Percentiles rank a stretch among this genome's conserved stretches.
phyloP scores from a whole-genome alignment of 2,113 vertebrate species.

The Lontra canadensis region DNA sequence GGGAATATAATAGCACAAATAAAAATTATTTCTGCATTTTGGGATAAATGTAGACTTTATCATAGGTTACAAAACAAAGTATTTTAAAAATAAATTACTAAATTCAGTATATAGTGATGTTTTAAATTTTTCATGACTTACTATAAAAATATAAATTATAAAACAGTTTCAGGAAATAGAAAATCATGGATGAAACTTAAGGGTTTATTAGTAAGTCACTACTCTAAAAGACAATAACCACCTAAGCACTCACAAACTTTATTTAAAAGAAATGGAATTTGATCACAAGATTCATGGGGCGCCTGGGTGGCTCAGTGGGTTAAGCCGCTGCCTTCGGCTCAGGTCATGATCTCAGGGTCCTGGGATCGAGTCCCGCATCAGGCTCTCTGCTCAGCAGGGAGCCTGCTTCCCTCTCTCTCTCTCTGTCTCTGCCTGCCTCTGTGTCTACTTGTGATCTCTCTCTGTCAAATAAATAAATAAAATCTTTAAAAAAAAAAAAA shows the following conservation, averaged over 20 bases:
- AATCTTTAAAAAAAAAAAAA: no score
- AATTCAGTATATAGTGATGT: not conserved
- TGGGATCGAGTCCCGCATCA: no score
- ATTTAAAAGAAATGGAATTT: not conserved
- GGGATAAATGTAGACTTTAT: not conserved
- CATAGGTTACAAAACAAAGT: not conserved
- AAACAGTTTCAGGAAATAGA: not conserved
- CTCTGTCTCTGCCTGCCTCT: no score
- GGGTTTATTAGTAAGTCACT: not conserved
- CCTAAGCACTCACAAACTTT: not conserved
- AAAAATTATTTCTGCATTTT: not conserved
- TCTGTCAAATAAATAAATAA: no score
- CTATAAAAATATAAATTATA: not conserved
- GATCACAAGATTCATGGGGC: not conserved
- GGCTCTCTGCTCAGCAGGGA: no score
- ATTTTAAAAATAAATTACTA: not conserved
- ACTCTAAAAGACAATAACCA: not conserved
- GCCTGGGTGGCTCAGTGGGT: no score
- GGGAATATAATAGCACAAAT: not conserved
- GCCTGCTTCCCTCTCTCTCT: no score
- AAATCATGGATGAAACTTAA: not conserved
- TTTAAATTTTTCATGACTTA: not conserved
- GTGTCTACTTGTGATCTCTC: no score
- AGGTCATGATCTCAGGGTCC: no score
- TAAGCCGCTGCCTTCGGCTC: no score